Conservation (phyloP, 2,113 vertebrate species). For the Bambusicola thoracicus region DNA sequence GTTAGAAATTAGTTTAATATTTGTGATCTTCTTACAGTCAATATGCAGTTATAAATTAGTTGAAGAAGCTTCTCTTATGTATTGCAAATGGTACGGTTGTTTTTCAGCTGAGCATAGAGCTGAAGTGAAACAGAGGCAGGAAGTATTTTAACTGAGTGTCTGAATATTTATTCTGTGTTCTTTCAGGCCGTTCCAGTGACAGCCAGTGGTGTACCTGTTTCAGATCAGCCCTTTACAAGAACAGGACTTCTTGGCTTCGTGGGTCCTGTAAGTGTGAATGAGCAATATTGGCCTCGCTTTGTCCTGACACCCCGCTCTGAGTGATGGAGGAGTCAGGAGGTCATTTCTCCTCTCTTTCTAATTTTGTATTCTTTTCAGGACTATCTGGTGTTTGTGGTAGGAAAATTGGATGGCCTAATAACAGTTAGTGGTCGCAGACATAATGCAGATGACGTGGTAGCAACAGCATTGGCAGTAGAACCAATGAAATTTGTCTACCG, state of each 20-base stretch:
- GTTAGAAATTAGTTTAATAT: not conserved
- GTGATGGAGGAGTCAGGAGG: not conserved
- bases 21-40: not conserved
- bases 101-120: not conserved
- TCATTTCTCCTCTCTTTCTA: not conserved
- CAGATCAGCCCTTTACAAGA: conserved; percentile 87
- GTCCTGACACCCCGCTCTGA: not conserved
- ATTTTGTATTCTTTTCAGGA: conserved; percentile 79
- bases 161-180: not conserved
- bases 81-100: not conserved
- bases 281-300: not conserved
- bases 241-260: conserved; percentile 93
- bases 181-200: conserved; percentile 87
- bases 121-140: not conserved
- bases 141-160: not conserved
- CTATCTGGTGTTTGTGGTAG: conserved; percentile 90
- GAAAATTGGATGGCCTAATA: conserved; percentile 94
- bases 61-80: not conserved
- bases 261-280: conserved; percentile 85
- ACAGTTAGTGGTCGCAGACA: conserved; percentile 90
- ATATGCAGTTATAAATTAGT: not conserved
- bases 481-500: conserved; percentile 98
- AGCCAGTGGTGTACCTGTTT: conserved; percentile 80
- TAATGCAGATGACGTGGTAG: conserved; percentile 92
- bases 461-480: conserved; percentile 91